These are phyloP conservation scores for Fratercula arctica DNA, from an alignment of 2,797 vertebrate species.

Conservation along the genomic window DNA sequence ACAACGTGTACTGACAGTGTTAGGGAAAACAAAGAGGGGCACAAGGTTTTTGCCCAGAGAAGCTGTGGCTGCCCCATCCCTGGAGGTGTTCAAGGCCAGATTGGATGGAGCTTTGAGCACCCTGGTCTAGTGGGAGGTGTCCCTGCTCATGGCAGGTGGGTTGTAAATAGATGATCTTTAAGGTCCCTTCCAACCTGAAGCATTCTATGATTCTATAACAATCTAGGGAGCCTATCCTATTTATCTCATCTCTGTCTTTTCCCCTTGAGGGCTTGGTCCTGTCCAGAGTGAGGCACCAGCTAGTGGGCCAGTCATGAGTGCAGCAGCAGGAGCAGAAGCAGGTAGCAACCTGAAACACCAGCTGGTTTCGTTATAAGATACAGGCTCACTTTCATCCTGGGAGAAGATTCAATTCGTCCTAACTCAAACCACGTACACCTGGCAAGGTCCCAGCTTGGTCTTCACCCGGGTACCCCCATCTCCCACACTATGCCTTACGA, in stretches of 20 bases:
- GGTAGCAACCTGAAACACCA: slow-evolving; percentile 35
- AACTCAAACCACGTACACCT: slow-evolving; percentile 20
- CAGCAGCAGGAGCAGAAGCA: neutral
- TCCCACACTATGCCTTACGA: slow-evolving; percentile 50
- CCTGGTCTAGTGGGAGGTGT: neutral
- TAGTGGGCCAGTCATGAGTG: neutral
- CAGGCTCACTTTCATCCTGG: slow-evolving; percentile 29
- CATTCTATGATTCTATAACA: neutral
- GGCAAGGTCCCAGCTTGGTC: slow-evolving; percentile 24
- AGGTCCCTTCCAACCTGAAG: neutral
- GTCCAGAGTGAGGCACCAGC: neutral
- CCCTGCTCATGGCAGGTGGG: neutral
- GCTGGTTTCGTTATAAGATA: neutral
- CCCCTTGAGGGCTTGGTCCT: neutral
- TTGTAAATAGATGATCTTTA: neutral
- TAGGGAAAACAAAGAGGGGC: neutral
- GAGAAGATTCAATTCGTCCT: slow-evolving; percentile 4
- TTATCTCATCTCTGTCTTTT: neutral
- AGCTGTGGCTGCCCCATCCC: neutral
- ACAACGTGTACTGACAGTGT: neutral
- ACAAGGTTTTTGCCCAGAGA: neutral
- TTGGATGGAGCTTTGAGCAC: neutral
- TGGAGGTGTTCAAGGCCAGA: neutral
- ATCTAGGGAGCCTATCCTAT: neutral
- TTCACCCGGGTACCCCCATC: slow-evolving; percentile 13